Evolutionary conservation across 2,888 invertebrate species (phyloP).

Genomic region (Lasioglossum calceatum): DNA sequence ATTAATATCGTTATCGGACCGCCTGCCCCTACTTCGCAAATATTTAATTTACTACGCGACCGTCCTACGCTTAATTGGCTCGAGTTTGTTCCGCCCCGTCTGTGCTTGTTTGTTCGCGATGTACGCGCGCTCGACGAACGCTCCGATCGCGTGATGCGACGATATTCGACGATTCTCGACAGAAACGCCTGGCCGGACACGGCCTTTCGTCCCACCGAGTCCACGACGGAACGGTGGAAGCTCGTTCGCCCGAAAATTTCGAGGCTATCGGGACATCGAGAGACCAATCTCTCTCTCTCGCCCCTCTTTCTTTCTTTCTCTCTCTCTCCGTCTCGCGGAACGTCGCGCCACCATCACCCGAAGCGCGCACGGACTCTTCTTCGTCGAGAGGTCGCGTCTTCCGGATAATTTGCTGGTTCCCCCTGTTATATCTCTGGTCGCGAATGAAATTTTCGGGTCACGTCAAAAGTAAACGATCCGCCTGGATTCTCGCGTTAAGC

Average conservation of each 20-base stretch:
- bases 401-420: slow-evolving; percentile 33
- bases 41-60: slow-evolving; percentile 42
- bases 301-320: not conserved
- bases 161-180: not conserved
- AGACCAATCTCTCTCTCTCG: not conserved
- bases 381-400: not conserved
- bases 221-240: not conserved
- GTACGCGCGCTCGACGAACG: slow-evolving; percentile 13
- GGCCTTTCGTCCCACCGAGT: not conserved
- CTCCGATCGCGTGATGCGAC: slow-evolving; percentile 37
- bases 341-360: not conserved
- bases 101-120: slow-evolving; percentile 25
- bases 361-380: not conserved
- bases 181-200: slow-evolving; percentile 8
- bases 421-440: slow-evolving; percentile 25
- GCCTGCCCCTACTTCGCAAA: slow-evolving; percentile 32
- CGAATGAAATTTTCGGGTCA: slow-evolving; percentile 68
- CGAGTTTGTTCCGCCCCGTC: slow-evolving; percentile 32
- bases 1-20: slow-evolving; percentile 47
- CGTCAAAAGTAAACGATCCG: slow-evolving; percentile 67
- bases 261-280: not conserved
- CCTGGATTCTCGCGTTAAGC: slow-evolving; percentile 59
- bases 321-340: not conserved
- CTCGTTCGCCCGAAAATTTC: not conserved
- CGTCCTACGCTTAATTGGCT: slow-evolving; percentile 43